A percentile compares a stretch with the other conserved stretches of the same genome.
phyloP scores from a whole-genome alignment of 1,140 invertebrate genomes.

The Dendroctonus ponderosae region DNA sequence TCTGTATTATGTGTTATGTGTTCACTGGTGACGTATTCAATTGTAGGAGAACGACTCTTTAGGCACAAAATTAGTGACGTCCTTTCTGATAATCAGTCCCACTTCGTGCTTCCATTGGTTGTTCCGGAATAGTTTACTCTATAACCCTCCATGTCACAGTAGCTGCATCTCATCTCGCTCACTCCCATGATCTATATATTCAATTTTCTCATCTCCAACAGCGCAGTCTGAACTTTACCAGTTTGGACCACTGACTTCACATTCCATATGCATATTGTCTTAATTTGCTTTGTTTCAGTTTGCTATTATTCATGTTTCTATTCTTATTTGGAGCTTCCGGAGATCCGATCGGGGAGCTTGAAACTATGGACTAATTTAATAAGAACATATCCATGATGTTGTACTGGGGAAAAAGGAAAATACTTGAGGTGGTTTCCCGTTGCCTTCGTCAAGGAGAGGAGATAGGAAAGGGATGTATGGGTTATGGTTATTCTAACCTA shows the following conservation, averaged over 20 bases:
- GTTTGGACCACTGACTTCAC: not conserved
- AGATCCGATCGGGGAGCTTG: too few species aligned
- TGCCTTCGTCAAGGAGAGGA: too few species aligned
- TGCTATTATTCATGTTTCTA: too few species aligned
- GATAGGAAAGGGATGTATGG: too few species aligned
- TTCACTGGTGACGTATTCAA: conserved; percentile 2
- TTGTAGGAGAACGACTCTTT: conserved; percentile 7
- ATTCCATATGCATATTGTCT: conserved; percentile 9
- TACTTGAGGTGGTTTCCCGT: too few species aligned
- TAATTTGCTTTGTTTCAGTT: conserved; percentile 7
- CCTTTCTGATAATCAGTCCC: not conserved
- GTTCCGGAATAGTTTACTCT: not conserved
- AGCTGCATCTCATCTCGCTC: too few species aligned
- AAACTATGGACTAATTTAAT: too few species aligned
- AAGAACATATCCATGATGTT: too few species aligned
- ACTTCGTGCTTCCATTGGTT: conserved; percentile 4
- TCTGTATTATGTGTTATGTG: not conserved
- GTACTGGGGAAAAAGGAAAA: too few species aligned
- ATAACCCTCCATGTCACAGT: conserved; percentile 6
- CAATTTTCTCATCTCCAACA: conserved; percentile 1
- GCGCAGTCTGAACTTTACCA: not conserved
- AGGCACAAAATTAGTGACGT: conserved; percentile 3
- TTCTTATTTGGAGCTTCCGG: too few species aligned
- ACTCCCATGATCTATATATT: too few species aligned
- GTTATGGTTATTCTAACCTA: too few species aligned